Conservation (phyloP, 2,113 vertebrate genomes). For the Telmatochromis sp. region DNA sequence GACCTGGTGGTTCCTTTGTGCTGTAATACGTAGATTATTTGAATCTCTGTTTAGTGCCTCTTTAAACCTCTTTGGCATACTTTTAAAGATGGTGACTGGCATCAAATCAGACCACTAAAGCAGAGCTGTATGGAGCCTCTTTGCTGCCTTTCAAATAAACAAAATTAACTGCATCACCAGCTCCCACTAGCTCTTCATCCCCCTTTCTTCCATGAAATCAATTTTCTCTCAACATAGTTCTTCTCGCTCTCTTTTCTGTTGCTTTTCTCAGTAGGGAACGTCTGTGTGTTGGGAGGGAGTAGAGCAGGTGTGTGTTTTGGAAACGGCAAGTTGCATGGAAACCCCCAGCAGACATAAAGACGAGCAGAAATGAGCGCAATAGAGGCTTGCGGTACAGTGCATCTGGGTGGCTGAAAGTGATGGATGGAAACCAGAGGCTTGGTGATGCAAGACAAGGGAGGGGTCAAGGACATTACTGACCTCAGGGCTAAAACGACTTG, state of each 20-base stretch:
- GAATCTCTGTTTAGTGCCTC: conserved; percentile 1
- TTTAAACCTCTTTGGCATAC: background rate
- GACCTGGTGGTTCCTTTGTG: background rate
- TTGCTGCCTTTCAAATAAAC: conserved; percentile 50
- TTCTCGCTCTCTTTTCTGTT: background rate
- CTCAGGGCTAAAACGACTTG: background rate
- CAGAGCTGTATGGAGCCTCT: background rate
- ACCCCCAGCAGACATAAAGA: conserved; percentile 25
- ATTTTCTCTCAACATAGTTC: background rate
- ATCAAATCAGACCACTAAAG: conserved; percentile 29
- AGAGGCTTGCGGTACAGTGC: background rate
- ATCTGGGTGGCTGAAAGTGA: background rate
- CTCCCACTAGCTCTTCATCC: background rate
- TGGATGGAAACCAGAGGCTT: conserved; percentile 1
- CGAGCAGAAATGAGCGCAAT: background rate
- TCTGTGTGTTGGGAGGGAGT: background rate
- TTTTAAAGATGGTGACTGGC: conserved; percentile 8
- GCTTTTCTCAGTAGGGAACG: background rate
- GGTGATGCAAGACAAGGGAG: background rate
- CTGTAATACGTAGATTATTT: conserved; percentile 20
- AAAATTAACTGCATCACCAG: conserved; percentile 7
- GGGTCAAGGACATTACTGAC: background rate
- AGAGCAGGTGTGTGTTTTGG: conserved; percentile 28
- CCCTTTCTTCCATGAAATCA: background rate
- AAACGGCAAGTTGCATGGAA: conserved; percentile 8